Base-by-base conservation (phyloP, 1,140 invertebrate genomes). In the Anoplophora glabripennis region DNA sequence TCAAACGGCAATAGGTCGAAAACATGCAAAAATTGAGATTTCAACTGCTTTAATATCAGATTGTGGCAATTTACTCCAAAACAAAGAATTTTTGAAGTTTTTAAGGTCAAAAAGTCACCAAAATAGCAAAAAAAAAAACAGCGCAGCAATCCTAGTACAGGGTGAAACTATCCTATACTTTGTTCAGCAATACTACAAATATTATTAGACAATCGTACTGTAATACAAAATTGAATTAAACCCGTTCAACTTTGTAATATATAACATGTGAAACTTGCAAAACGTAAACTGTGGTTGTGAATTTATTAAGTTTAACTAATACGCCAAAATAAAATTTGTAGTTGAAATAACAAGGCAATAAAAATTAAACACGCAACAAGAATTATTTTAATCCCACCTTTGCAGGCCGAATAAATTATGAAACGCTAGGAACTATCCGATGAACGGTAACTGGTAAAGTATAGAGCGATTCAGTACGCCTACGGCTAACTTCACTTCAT, bases 251-350 rank as follows among this genome's bases (percentile, higher is more conserved):
- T 49, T 52, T 52, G 49, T 52, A 40, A 52, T 35, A 12, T 49
- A 15, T 49, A 28, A 28, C 21, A 35, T 49, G 10, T 49, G 21
- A 35, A 38, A 52, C 49, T 12, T 35, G 49, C 36, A 52, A 52
- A 40, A 52, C 49, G 49, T 52, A 52, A 46, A 52, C 49, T 52
- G 49, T 52, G 49, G 49, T 52, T 52, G 49, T 52, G 49, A 52
- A 52, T 28, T 37, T 51, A 51, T 51, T 51, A 51, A 51, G 48
- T 51, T 51, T 52, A 40, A 37, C 35, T 18, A 52, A 28, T 28
- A 28, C 5, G 21, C 21, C 21, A 28, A 28, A 28, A 28, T 28
- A 52, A 35, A 35, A 52, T 52, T 52, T 52, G 49, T 52, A 52
- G 49, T 40, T 37, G n/a, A 52, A 17, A 52, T 35, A 37, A 35